Percentiles rank a stretch among this genome's conserved stretches.
Evolutionary conservation across 2,113 vertebrate genomes (phyloP).

Genomic region (Syngnathus typhle): DNA sequence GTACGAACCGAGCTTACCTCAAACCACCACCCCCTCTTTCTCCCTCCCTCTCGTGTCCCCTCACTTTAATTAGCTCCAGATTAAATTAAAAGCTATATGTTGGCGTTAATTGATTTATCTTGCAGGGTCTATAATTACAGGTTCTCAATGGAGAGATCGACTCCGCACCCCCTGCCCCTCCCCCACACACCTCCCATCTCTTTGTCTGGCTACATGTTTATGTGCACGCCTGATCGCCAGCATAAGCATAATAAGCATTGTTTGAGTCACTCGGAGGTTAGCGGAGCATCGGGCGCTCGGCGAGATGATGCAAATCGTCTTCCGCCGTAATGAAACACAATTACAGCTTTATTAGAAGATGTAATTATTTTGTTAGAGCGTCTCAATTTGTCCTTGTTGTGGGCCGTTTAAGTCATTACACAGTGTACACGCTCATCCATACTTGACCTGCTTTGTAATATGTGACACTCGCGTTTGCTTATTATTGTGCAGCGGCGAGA

Average conservation of each 20-base stretch:
- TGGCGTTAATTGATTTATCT: conserved; percentile 74
- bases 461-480: conserved; percentile 42
- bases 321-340: conserved; percentile 65
- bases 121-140: conserved; percentile 71
- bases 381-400: conserved; percentile 68
- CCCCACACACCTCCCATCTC: conserved; percentile 22
- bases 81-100: conserved; percentile 76
- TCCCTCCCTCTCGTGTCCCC: conserved; percentile 27
- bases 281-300: conserved; percentile 38
- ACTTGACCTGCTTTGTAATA: conserved; percentile 61
- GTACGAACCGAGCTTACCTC: conserved; percentile 32
- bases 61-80: conserved; percentile 70
- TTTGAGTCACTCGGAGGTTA: conserved; percentile 62
- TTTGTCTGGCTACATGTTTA: conserved; percentile 32
- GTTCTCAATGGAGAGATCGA: conserved; percentile 67
- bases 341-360: conserved; percentile 69
- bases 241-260: conserved; percentile 56
- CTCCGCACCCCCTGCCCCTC: conserved; percentile 37
- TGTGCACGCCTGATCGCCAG: conserved; percentile 36
- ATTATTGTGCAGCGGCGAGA: conserved; percentile 40
- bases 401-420: conserved; percentile 53
- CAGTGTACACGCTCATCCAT: conserved; percentile 48
- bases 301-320: conserved; percentile 62
- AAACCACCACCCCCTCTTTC: neutral
- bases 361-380: conserved; percentile 68